Evolutionary conservation across 2,113 vertebrate genomes (phyloP), one percentile per base, ranked within the genome.

Genomic region (Serinus canaria): DNA sequence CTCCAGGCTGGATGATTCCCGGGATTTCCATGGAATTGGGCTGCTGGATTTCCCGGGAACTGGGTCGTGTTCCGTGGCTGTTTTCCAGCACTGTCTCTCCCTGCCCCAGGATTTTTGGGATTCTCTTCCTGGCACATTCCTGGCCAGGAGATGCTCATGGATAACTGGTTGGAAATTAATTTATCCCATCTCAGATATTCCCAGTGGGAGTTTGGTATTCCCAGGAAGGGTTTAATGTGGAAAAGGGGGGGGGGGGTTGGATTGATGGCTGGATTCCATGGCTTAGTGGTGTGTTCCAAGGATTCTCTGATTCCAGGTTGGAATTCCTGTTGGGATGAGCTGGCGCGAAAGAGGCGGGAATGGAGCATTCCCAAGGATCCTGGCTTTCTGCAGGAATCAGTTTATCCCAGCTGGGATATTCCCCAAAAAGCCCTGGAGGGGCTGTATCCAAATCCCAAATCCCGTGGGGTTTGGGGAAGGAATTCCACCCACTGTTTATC

Each of bases 51-150:
- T 64, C 35, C 1, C 1, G n/a, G 88, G 78, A 53, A 47, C 15
- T 14, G 27, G 5, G 58, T 44, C 15, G 1, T 23, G 44, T 50
- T 69, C 3, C 0, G 0, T 50, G 46, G 59, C n/a, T 0, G 0
- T 25, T 55, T 76, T 49, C 62, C 56, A 6, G 1, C 59, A 9
- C 13, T 0, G 0, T 60, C 86, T 60, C 27, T 80, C 63, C 69
- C 22, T 62, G 49, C 25, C 30, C 17, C 0, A 0, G 50, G 43
- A 44, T 28, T 58, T 85, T n/a, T n/a, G 30, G 52, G 43, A 66
- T 76, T 67, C 20, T 49, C 50, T 66, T 66, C 24, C 60, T 15
- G 1, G 33, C 18, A 3, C 25, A 3, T 62, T 83, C 68, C 39
- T 1, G 0, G 50, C 8, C 4, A 17, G 27, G 50, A 8, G 28